These are phyloP conservation scores for Lethenteron camtschaticum DNA, from an alignment of 2,113 vertebrate species.

Conservation along the genomic window DNA sequence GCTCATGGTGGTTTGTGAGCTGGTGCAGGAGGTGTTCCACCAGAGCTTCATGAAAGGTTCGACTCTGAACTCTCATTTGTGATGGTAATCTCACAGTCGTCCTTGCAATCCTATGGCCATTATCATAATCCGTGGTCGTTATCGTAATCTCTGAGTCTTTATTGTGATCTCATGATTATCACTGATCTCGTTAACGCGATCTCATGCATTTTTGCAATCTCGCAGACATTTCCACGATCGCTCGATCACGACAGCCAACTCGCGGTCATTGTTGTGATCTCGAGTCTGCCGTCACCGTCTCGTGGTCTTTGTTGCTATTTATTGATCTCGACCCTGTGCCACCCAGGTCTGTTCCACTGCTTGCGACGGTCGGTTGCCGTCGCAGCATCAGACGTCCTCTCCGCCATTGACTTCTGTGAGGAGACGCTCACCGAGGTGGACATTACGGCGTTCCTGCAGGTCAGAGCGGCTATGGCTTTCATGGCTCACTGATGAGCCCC, in stretches of 20 bases:
- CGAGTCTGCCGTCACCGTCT: not conserved
- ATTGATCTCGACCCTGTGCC: too few relatives aligned
- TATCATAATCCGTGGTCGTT: too few relatives aligned
- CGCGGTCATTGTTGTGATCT: too few relatives aligned
- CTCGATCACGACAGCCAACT: too few relatives aligned
- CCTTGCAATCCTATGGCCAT: too few relatives aligned
- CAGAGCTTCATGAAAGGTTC: conserved; percentile 71
- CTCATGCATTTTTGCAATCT: not conserved
- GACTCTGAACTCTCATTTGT: not conserved
- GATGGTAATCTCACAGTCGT: too few relatives aligned
- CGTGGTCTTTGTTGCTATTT: not conserved
- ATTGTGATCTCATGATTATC: not conserved
- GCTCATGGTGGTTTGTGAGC: conserved; percentile 49
- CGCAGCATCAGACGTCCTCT: conserved; percentile 56
- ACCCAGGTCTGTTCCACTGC: conserved; percentile 51
- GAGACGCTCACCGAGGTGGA: conserved; percentile 86
- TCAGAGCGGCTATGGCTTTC: too few relatives aligned
- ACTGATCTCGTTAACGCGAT: conserved; percentile 7
- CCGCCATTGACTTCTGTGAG: conserved; percentile 84
- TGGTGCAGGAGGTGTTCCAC: conserved; percentile 78
- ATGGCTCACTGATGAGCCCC: too few relatives aligned
- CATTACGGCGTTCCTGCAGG: conserved; percentile 52
- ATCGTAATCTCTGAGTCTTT: not conserved
- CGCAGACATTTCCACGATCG: too few relatives aligned
- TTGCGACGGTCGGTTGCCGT: conserved; percentile 60